Evolutionary conservation across 1,140 invertebrate species (phyloP).

Genomic region (Anastrepha ludens): DNA sequence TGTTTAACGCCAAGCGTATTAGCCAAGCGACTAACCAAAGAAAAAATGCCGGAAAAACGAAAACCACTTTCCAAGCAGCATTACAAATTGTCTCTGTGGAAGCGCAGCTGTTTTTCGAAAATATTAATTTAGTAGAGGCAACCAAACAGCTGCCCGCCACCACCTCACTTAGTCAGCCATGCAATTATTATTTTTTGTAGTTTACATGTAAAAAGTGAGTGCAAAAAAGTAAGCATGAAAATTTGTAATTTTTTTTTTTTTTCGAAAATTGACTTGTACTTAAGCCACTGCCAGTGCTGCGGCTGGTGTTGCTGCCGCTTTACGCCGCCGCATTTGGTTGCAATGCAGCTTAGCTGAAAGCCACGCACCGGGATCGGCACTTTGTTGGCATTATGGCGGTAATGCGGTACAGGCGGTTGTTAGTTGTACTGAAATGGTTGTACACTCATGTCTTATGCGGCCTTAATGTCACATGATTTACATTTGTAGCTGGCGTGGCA

Average conservation of each 20-base stretch:
- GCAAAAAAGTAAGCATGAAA: not conserved
- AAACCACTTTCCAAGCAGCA: not conserved
- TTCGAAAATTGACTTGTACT: constrained; percentile 17
- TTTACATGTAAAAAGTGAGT: not conserved
- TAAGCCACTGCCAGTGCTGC: not conserved
- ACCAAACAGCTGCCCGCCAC: constrained; percentile 34
- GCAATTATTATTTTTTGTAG: constrained; percentile 27
- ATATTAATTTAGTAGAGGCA: constrained; percentile 50
- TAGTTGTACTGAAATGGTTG: not conserved
- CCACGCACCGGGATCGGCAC: constrained; percentile 26
- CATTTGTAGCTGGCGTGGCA: constrained; percentile 30
- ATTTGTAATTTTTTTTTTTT: not conserved
- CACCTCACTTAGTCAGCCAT: constrained; percentile 20
- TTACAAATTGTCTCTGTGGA: constrained; percentile 42
- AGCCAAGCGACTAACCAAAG: constrained; percentile 24
- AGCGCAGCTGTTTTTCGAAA: constrained; percentile 46
- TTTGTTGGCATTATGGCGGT: constrained; percentile 25
- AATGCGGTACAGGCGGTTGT: constrained; percentile 37
- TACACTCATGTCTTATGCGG: constrained; percentile 41
- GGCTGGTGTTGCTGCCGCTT: not conserved
- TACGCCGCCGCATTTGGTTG: constrained; percentile 27
- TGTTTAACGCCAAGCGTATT: constrained; percentile 20
- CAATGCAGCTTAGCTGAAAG: constrained; percentile 43
- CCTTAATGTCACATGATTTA: constrained; percentile 52
- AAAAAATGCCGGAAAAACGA: not conserved